A percentile compares a stretch with the other conserved stretches of the same genome.
phyloP scores from a whole-genome alignment of 1,140 invertebrate species.

The Diploscapter pachys region DNA sequence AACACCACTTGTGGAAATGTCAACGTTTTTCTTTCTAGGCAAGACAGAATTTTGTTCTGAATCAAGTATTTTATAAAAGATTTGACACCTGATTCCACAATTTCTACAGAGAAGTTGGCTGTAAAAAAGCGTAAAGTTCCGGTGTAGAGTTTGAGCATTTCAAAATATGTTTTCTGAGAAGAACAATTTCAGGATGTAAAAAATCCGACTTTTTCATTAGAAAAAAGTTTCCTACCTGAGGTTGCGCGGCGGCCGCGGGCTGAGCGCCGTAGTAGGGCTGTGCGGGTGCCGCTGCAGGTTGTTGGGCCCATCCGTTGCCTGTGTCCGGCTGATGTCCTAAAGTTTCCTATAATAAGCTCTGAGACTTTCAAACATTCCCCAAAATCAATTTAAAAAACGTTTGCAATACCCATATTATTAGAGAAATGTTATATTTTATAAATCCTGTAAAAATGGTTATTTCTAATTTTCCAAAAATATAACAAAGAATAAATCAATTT shows the following conservation, averaged over 20 bases:
- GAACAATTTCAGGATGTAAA: too few species aligned
- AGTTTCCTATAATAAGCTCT: neutral
- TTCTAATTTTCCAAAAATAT: neutral
- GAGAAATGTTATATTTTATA: neutral
- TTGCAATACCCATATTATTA: too few species aligned
- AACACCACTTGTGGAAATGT: constrained; percentile 44
- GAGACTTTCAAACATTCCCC: neutral
- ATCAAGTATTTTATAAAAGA: constrained; percentile 34
- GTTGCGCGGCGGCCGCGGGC: constrained; percentile 3
- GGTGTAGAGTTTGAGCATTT: too few species aligned
- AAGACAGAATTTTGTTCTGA: constrained; percentile 29
- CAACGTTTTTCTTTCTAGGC: constrained; percentile 7
- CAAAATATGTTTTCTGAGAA: too few species aligned
- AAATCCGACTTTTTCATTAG: too few species aligned
- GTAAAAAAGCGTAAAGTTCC: too few species aligned
- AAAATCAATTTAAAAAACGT: neutral
- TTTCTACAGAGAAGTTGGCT: too few species aligned
- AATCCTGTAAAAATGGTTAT: neutral
- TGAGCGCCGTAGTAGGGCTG: constrained; percentile 22
- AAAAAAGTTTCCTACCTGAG: too few species aligned
- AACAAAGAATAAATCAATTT: neutral
- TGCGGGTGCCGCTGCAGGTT: neutral
- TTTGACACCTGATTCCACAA: too few species aligned
- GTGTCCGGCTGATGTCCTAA: constrained; percentile 5
- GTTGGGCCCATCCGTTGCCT: constrained; percentile 5